These are phyloP conservation scores for Scomberomorus guttatus DNA, from an alignment of 2,797 vertebrate species.

Conservation along the genomic window DNA sequence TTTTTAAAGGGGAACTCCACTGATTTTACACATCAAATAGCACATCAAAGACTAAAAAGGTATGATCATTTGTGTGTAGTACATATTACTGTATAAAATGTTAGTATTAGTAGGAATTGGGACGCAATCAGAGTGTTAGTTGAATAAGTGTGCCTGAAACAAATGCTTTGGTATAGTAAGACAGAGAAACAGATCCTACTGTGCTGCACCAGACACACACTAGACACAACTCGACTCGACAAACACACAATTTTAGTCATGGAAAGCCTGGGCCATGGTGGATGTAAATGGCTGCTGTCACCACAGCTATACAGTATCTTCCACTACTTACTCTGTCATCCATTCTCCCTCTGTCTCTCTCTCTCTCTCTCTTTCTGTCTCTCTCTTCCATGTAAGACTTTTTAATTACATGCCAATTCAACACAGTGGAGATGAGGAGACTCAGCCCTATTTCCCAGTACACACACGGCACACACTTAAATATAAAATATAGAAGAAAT, in stretches of 20 bases:
- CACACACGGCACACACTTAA: conserved; percentile 34
- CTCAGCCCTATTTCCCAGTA: conserved; percentile 53
- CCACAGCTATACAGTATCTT: conserved; percentile 21
- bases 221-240: background rate
- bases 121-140: background rate
- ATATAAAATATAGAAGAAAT: conserved; percentile 67
- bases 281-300: conserved; percentile 75
- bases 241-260: conserved; percentile 35
- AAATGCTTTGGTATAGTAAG: background rate
- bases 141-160: background rate
- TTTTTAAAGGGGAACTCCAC: background rate
- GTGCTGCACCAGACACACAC: conserved; percentile 47
- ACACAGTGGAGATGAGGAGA: conserved; percentile 62
- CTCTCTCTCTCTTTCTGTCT: too few relatives aligned
- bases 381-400: conserved; percentile 49
- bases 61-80: too few relatives aligned
- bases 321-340: conserved; percentile 5
- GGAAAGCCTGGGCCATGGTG: conserved; percentile 42
- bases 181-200: conserved; percentile 1
- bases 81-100: background rate
- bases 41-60: too few relatives aligned
- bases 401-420: conserved; percentile 82
- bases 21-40: too few relatives aligned
- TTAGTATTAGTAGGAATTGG: background rate
- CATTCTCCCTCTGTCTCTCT: conserved; percentile 4